Percentiles rank a stretch among this genome's conserved stretches.
Evolutionary conservation across 1,140 invertebrate species (phyloP).

Genomic region (Trachelipus rathkii): DNA sequence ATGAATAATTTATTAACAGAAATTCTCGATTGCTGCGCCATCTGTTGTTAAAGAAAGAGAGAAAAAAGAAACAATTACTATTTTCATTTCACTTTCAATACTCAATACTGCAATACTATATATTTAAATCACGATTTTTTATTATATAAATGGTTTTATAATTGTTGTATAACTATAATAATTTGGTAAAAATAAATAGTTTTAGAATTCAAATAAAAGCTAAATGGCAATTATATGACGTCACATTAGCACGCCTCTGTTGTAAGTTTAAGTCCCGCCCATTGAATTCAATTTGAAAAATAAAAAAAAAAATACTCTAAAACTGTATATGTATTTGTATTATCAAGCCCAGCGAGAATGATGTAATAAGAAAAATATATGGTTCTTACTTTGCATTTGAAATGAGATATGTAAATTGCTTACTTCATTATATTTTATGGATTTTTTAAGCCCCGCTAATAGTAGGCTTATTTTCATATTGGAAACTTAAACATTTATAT

Average conservation of each 20-base stretch:
- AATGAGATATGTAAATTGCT: conserved; percentile 11
- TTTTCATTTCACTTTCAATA: no score
- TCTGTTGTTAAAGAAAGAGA: not conserved
- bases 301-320: no score
- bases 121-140: no score
- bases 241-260: not conserved
- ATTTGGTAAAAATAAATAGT: no score
- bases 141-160: no score
- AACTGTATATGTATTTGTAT: not conserved
- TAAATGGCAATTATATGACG: not conserved
- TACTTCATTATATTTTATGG: not conserved
- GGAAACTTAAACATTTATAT: no score
- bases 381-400: conserved; percentile 4
- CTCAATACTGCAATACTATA: no score
- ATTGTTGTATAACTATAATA: no score
- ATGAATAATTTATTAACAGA: not conserved
- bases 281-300: no score
- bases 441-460: no score
- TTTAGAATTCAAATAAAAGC: no score
- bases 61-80: not conserved
- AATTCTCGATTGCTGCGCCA: not conserved
- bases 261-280: not conserved
- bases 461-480: no score
- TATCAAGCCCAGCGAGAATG: not conserved
- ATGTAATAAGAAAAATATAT: conserved; percentile 14